These are phyloP conservation scores for Propsilocerus akamusi DNA, from an alignment of 1,140 invertebrate genomes.

Conservation along the genomic window DNA sequence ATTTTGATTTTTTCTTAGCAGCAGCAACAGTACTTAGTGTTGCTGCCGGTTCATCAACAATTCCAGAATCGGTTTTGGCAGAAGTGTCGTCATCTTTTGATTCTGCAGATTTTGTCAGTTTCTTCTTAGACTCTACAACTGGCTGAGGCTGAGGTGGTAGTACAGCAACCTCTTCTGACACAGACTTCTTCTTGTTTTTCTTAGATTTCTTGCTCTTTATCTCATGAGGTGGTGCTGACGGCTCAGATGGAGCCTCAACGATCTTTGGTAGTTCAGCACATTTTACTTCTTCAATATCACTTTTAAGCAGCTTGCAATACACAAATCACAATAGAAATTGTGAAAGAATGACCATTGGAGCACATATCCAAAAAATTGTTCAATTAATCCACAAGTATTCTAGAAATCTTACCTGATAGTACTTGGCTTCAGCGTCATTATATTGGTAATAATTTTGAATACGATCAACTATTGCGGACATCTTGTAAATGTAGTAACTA, in stretches of 20 bases:
- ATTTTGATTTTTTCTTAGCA: not conserved
- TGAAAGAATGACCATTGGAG: not conserved
- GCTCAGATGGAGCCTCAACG: not conserved
- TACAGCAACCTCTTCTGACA: not conserved
- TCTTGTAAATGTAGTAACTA: not conserved
- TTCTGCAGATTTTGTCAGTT: not conserved
- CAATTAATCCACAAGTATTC: not conserved
- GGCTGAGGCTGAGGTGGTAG: not conserved
- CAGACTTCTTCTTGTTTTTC: conserved; percentile 7
- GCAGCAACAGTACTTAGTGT: not conserved
- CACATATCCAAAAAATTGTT: not conserved
- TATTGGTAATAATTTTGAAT: not conserved
- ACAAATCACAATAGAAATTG: not conserved
- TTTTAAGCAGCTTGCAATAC: not conserved
- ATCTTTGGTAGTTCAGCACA: too few species aligned
- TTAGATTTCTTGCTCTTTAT: conserved; percentile 2
- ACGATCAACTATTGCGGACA: not conserved
- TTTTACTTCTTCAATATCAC: not conserved
- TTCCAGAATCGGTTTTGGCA: not conserved
- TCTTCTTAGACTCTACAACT: not conserved
- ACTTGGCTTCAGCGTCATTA: not conserved
- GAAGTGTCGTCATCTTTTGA: not conserved
- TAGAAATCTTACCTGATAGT: not conserved
- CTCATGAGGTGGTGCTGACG: not conserved
- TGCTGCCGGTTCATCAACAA: not conserved